phyloP scores from a whole-genome alignment of 2,888 invertebrate species.

The Drosophila acutilabella region DNA sequence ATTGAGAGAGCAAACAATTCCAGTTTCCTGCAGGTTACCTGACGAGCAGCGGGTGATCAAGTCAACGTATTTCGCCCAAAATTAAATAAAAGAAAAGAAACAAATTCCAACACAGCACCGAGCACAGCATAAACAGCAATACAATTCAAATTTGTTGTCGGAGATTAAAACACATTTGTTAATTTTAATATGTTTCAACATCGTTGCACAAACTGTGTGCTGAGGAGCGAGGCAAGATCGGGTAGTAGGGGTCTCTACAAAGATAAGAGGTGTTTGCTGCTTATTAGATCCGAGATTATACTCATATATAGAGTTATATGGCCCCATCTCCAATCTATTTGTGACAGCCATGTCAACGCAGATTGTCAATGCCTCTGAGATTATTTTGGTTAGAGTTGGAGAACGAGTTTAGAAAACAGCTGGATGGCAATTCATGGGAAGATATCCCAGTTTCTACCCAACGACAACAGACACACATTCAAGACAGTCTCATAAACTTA shows the following conservation, averaged over 20 bases:
- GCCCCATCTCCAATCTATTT: conserved; percentile 51
- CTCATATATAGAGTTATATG: conserved; percentile 15
- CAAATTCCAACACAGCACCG: conserved; percentile 35
- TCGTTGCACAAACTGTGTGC: conserved; percentile 69
- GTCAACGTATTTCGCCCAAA: conserved; percentile 69
- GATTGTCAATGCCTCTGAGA: conserved; percentile 64
- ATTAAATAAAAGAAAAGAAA: conserved; percentile 3
- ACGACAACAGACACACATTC: not conserved
- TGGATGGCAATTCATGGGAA: conserved; percentile 57
- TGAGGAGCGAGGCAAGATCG: not conserved
- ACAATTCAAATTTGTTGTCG: conserved; percentile 80
- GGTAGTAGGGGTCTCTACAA: not conserved
- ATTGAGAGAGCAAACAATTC: conserved; percentile 17
- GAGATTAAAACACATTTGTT: conserved; percentile 82
- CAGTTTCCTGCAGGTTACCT: conserved; percentile 48
- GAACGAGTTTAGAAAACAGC: conserved; percentile 43
- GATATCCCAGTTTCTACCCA: not conserved
- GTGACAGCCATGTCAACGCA: conserved; percentile 72
- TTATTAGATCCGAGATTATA: conserved; percentile 71
- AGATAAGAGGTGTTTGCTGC: conserved; percentile 74
- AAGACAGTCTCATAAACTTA: conserved; percentile 1
- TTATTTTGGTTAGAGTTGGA: conserved; percentile 28
- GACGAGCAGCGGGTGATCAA: conserved; percentile 82
- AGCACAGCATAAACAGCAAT: conserved; percentile 22
- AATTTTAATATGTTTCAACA: conserved; percentile 77